Evolutionary conservation across 2,113 vertebrate genomes (phyloP).

Genomic region (Podarcis raffonei): DNA sequence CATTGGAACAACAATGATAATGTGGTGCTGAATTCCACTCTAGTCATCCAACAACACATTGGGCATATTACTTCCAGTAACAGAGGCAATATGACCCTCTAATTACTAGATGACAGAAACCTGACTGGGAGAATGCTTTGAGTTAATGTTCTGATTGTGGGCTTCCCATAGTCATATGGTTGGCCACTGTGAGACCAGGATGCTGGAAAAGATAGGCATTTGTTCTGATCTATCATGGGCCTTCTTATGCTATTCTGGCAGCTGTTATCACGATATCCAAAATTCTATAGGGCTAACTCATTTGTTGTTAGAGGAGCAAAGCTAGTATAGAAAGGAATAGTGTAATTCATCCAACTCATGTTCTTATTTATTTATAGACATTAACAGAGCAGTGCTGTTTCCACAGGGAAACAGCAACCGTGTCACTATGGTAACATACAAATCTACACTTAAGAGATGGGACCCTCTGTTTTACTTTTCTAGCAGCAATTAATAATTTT

Average conservation of each 20-base stretch:
- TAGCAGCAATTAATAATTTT: neutral
- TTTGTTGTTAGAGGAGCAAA: neutral
- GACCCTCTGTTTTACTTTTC: neutral
- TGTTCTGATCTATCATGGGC: neutral
- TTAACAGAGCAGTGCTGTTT: neutral
- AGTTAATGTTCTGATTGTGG: neutral
- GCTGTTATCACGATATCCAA: neutral
- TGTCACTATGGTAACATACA: conserved; percentile 1
- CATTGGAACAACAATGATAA: too few relatives aligned
- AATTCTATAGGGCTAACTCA: neutral
- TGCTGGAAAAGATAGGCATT: neutral
- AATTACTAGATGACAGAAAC: neutral
- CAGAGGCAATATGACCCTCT: too few relatives aligned
- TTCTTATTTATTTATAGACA: neutral
- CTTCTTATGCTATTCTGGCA: neutral
- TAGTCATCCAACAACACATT: too few relatives aligned
- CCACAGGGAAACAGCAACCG: neutral
- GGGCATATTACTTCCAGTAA: too few relatives aligned
- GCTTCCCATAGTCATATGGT: neutral
- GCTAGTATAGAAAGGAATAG: neutral
- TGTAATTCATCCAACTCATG: neutral
- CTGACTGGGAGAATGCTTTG: neutral
- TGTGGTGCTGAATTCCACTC: too few relatives aligned
- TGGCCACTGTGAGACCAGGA: neutral
- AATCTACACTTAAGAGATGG: neutral